Evolutionary conservation across 2,113 vertebrate genomes (phyloP).

Genomic region (Pseudolaguvia tuberculata): DNA sequence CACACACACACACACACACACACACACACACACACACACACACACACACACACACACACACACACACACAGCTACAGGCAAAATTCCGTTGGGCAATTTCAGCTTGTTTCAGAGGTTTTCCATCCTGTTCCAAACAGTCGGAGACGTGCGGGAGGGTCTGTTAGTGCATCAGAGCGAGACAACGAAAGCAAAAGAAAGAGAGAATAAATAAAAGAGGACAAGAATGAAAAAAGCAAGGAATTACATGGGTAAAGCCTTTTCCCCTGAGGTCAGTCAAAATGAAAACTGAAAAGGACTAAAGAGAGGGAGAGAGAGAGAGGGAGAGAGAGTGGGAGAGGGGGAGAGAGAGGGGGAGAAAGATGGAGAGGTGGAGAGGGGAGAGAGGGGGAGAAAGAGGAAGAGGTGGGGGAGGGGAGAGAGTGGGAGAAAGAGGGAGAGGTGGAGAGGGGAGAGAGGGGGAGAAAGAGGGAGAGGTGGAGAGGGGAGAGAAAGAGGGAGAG

Average conservation of each 20-base stretch:
- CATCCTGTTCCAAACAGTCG: not conserved
- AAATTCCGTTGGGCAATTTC: conserved; percentile 45
- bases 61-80: conserved; percentile 14
- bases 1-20: not conserved
- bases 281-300: not conserved
- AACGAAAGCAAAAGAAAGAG: not conserved
- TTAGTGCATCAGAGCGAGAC: not conserved
- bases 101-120: conserved; percentile 4
- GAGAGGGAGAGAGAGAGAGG: too few species aligned
- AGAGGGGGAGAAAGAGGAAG: too few species aligned
- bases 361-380: not conserved
- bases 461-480: too few species aligned
- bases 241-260: conserved; percentile 54
- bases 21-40: not conserved
- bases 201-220: not conserved
- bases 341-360: not conserved
- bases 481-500: too few species aligned
- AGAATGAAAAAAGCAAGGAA: not conserved
- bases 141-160: not conserved
- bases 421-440: too few species aligned
- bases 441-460: too few species aligned
- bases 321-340: not conserved
- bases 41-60: conserved; percentile 21
- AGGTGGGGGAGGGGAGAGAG: too few species aligned
- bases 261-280: conserved; percentile 56